A percentile compares a stretch with the other conserved stretches of the same genome.
These are phyloP conservation scores for Halcyon chelicuti DNA, from an alignment of 2,797 vertebrate genomes.

Conservation along the genomic window DNA sequence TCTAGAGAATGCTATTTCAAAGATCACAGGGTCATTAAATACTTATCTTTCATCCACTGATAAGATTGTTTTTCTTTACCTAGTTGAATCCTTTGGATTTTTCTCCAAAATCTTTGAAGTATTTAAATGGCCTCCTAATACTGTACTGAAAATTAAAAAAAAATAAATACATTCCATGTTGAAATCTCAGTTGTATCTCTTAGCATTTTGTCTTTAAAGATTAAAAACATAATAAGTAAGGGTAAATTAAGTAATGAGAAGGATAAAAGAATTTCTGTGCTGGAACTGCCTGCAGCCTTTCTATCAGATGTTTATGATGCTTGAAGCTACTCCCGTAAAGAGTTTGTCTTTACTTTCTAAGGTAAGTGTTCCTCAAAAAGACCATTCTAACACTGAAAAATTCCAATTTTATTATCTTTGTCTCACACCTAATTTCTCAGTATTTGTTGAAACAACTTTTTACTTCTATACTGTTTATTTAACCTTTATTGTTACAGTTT, in stretches of 20 bases:
- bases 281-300: background rate
- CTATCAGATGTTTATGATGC: background rate
- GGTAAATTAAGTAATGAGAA: background rate
- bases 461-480: background rate
- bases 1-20: background rate
- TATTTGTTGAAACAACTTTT: background rate
- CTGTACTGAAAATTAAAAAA: conserved; percentile 73
- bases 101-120: conserved; percentile 43
- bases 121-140: conserved; percentile 78
- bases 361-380: background rate
- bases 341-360: background rate
- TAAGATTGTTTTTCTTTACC: conserved; percentile 47
- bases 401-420: background rate
- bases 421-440: background rate
- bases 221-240: background rate
- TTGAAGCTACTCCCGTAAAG: background rate
- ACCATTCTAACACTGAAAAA: background rate
- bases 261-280: background rate
- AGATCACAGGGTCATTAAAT: background rate
- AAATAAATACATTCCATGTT: conserved; percentile 84
- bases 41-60: conserved; percentile 18
- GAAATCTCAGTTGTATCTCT: conserved; percentile 42
- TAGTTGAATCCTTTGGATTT: conserved; percentile 68
- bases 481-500: background rate
- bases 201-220: background rate